These are phyloP conservation scores for Rattus rattus DNA, from an alignment of 2,113 vertebrate species.

Conservation along the genomic window DNA sequence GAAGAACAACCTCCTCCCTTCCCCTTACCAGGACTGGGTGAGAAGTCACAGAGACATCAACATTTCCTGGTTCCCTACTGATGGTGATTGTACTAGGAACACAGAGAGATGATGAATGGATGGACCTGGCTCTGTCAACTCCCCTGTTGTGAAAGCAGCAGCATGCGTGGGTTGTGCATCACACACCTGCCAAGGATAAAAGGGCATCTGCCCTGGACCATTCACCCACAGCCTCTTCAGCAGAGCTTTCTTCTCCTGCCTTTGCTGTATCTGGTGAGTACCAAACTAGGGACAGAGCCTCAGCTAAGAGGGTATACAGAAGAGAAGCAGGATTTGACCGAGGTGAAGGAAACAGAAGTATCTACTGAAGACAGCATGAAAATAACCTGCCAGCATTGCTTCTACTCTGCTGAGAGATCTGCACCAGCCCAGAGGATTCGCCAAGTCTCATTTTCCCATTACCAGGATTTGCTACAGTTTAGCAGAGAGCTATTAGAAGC, in stretches of 20 bases:
- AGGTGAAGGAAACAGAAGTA: not conserved
- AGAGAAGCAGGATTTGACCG: not conserved
- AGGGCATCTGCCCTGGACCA: not conserved
- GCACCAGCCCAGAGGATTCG: not conserved
- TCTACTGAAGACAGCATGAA: not conserved
- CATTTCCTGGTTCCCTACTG: not conserved
- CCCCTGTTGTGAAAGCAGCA: not conserved
- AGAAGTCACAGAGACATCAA: not conserved
- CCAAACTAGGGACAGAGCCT: not conserved
- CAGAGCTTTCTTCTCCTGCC: not conserved
- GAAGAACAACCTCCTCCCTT: no score
- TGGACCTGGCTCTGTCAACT: not conserved
- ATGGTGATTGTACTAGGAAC: not conserved
- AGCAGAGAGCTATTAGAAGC: not conserved
- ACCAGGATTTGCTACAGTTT: not conserved
- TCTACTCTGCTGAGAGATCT: not conserved
- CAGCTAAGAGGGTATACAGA: no score
- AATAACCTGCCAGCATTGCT: no score
- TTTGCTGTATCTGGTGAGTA: constrained; percentile 2
- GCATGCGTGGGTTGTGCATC: not conserved
- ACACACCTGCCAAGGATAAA: constrained; percentile 30
- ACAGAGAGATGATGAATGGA: no score
- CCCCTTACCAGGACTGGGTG: not conserved
- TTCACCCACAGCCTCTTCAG: not conserved
- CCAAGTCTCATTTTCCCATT: not conserved